phyloP scores from a whole-genome alignment of 2,797 vertebrate species.

The Sparidentex hasta region DNA sequence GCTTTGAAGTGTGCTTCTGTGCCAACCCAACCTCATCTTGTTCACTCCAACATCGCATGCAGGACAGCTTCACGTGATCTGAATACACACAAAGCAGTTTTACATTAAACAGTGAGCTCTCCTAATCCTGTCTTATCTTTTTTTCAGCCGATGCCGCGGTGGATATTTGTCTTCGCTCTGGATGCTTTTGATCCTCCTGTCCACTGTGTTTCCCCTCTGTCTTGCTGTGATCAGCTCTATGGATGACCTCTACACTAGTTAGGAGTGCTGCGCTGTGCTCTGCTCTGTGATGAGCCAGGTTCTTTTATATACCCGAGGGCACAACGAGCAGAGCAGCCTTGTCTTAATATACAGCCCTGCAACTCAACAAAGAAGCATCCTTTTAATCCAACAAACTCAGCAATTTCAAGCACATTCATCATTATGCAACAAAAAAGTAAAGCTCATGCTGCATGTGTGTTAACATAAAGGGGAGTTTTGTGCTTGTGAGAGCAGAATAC shows the following conservation, averaged over 20 bases:
- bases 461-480: conserved; percentile 17
- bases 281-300: conserved; percentile 52
- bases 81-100: conserved; percentile 40
- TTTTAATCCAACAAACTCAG: conserved; percentile 53
- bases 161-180: conserved; percentile 63
- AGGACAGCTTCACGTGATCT: conserved; percentile 18
- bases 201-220: conserved; percentile 16
- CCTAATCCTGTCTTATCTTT: conserved; percentile 39
- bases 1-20: conserved; percentile 51
- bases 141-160: conserved; percentile 43
- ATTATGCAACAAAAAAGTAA: no score
- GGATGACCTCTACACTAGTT: conserved; percentile 61
- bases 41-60: not conserved
- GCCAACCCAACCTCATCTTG: conserved; percentile 12
- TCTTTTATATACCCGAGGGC: conserved; percentile 50
- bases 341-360: conserved; percentile 38
- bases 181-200: conserved; percentile 75
- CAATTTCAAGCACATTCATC: conserved; percentile 35
- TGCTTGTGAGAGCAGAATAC: conserved; percentile 40
- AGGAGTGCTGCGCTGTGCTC: conserved; percentile 36
- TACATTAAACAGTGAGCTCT: conserved; percentile 29
- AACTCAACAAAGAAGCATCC: conserved; percentile 33
- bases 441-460: conserved; percentile 19
- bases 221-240: conserved; percentile 58
- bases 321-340: conserved; percentile 37